Percentiles rank a stretch among this genome's conserved stretches.
Conservation (phyloP, 1,140 invertebrate genomes). For the Argopecten irradians region DNA sequence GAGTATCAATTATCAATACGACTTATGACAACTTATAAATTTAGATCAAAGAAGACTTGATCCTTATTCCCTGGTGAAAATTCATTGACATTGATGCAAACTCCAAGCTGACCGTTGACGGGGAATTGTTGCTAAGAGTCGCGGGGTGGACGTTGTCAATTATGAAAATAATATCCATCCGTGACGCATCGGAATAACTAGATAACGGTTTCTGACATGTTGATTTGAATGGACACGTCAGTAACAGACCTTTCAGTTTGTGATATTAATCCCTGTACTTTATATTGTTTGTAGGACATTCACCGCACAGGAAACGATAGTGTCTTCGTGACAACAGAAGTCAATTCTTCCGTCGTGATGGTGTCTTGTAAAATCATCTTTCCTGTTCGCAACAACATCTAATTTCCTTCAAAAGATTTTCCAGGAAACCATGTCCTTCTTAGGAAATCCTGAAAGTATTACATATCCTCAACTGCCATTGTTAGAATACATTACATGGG, state of each 20-base stretch:
- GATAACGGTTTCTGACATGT: background rate
- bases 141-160: background rate
- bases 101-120: background rate
- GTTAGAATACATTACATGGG: background rate
- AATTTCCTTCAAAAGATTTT: background rate
- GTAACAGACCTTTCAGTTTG: background rate
- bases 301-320: background rate
- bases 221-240: background rate
- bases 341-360: background rate
- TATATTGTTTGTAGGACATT: background rate
- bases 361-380: background rate
- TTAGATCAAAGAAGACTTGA: background rate
- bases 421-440: background rate
- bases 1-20: no score
- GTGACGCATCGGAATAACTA: background rate
- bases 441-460: background rate
- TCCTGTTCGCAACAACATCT: background rate
- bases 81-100: background rate
- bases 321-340: background rate
- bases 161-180: background rate
- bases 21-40: no score
- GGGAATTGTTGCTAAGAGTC: background rate
- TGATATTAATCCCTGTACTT: background rate
- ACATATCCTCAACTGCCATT: background rate
- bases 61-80: background rate